Conservation (phyloP, 2,888 invertebrate species). For the Axea sp. region DNA sequence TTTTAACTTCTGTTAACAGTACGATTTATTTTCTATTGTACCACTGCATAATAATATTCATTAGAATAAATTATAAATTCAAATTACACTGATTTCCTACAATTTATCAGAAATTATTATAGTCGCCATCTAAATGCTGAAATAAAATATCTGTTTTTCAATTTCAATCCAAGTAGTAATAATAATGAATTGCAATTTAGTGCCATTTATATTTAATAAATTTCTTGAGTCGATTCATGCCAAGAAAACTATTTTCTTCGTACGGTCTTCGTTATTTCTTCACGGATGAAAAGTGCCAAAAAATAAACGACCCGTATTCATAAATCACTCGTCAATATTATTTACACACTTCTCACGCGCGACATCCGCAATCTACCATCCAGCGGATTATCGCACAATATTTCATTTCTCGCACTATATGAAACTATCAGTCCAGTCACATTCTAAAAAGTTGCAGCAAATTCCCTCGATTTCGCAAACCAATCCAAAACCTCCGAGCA, state of each 20-base stretch:
- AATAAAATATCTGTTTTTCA: conserved; percentile 16
- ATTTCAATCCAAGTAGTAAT: not conserved
- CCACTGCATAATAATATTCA: no score
- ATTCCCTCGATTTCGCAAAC: conserved; percentile 32
- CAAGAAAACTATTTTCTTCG: conserved; percentile 7
- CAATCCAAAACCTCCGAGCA: conserved; percentile 34
- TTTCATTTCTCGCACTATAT: conserved; percentile 43
- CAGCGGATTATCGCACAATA: conserved; percentile 49
- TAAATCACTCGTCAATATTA: conserved; percentile 56
- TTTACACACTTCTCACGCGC: conserved; percentile 43
- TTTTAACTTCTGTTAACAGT: no score
- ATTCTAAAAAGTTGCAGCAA: conserved; percentile 39
- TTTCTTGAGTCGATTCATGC: conserved; percentile 10
- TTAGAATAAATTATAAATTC: no score
- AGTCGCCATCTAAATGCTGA: conserved; percentile 1
- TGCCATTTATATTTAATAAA: conserved; percentile 27
- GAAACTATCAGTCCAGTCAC: conserved; percentile 39
- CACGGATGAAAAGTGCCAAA: not conserved
- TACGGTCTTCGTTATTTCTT: not conserved
- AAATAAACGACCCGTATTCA: conserved; percentile 21
- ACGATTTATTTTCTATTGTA: no score
- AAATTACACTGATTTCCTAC: no score
- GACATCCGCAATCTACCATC: conserved; percentile 30
- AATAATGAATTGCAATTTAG: conserved; percentile 26
- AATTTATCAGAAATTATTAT: conserved; percentile 15